Base-by-base conservation (phyloP, 2,797 vertebrate genomes). In the Rhinichthys osculus region DNA sequence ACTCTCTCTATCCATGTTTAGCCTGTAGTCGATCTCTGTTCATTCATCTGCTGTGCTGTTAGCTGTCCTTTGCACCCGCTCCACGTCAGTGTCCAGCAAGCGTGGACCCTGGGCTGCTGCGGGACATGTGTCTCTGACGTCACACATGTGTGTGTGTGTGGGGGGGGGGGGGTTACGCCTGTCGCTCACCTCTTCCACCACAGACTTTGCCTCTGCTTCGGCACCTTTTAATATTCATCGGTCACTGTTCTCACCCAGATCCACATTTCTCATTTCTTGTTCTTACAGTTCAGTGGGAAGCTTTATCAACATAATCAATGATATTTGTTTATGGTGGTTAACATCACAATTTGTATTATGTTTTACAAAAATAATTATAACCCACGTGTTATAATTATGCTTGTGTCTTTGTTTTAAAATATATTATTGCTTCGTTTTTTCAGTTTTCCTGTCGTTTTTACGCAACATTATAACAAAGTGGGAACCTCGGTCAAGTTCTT, bases 31-130 rank as follows among this genome's bases (percentile, higher is more conserved):
- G 47, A 71, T 50, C 86, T 91, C 91, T 91, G 91, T 91, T 90
- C 85, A 91, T 92, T 92, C 79, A 92, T 93, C 92, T 92, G 92
- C 92, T 91, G 89, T 88, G 78, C 87, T 42, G 86, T 92, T 92
- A 90, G 91, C 81, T 92, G 92, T 93, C 91, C 92, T 92, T 92
- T 83, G 88, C 88, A 82, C 85, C 87, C 85, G 88, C 88, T 85
- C 81, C 79, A 89, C 90, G 86, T 88, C 67, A 79, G 47, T 88
- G 70, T 89, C 79, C 79, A 84, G 70, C 35, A 38, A 38, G 35
- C 33, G 33, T 35, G 2, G 33, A 38, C 35, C 35, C 76, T 89
- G 42, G 85, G 82, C 83, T 85, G 81, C 67, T 79, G 40, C 59
- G 64, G 62, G 54, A 85, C 70, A 30, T 42, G 79, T 82, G 64